A percentile compares a stretch with the other conserved stretches of the same genome.
These are phyloP conservation scores for Poeciliopsis prolifica DNA, from an alignment of 2,113 vertebrate species.

Conservation along the genomic window DNA sequence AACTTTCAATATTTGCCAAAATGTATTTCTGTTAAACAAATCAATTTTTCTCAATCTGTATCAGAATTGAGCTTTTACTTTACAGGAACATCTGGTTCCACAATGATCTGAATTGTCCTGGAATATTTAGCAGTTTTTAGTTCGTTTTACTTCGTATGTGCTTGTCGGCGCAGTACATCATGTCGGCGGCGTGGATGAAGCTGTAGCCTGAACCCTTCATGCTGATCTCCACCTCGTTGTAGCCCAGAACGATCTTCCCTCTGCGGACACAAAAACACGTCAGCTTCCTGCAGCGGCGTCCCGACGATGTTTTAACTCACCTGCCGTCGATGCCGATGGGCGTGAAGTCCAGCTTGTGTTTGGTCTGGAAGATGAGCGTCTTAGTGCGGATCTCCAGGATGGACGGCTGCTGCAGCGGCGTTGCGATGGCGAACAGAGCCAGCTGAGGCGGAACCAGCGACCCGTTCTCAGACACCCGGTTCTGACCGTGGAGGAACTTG, in stretches of 20 bases:
- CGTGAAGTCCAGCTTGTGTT: slow-evolving; percentile 84
- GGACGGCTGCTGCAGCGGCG: slow-evolving; percentile 74
- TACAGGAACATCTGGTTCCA: too few species aligned
- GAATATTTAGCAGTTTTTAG: too few species aligned
- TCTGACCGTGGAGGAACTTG: slow-evolving; percentile 78
- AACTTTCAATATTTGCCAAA: too few species aligned
- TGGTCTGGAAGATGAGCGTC: slow-evolving; percentile 81
- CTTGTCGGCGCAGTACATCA: slow-evolving; percentile 84
- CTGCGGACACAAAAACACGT: slow-evolving; percentile 36
- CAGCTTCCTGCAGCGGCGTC: too few species aligned
- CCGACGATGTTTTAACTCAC: slow-evolving; percentile 12
- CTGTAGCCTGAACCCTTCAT: slow-evolving; percentile 79
- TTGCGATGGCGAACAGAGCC: slow-evolving; percentile 77
- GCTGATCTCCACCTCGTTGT: slow-evolving; percentile 77
- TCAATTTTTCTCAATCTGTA: too few species aligned
- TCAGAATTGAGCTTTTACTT: too few species aligned
- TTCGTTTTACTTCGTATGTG: slow-evolving; percentile 72
- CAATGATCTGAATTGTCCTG: too few species aligned
- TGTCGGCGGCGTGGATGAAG: slow-evolving; percentile 81
- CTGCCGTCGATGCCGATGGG: slow-evolving; percentile 77
- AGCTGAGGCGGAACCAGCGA: slow-evolving; percentile 65
- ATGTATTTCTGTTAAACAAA: too few species aligned
- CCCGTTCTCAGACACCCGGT: slow-evolving; percentile 59
- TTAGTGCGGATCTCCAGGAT: slow-evolving; percentile 82
- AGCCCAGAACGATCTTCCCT: slow-evolving; percentile 80